Conservation (phyloP, 2,888 invertebrate genomes). For the Imbricaverruca yamaguchii region DNA sequence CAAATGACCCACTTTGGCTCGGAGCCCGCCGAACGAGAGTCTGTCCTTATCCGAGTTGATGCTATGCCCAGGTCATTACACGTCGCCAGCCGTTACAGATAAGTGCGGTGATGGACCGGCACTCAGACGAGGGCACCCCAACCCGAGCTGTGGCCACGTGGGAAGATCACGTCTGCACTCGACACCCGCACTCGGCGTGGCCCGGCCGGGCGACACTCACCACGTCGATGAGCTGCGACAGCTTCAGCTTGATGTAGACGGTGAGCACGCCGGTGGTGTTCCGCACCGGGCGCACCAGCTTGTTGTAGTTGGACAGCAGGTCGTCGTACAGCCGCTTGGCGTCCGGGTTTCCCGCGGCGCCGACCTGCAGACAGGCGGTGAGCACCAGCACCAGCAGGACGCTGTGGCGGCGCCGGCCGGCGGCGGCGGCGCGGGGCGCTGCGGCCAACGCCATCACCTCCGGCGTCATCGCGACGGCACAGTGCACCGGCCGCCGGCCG, state of each 20-base stretch:
- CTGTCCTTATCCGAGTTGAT: too few species aligned
- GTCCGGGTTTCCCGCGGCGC: slow-evolving; percentile 76
- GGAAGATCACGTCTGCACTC: too few species aligned
- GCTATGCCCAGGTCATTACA: too few species aligned
- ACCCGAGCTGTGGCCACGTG: too few species aligned
- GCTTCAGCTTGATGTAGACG: slow-evolving; percentile 91
- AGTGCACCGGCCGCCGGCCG: too few species aligned
- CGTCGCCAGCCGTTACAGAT: too few species aligned
- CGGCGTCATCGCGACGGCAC: not conserved
- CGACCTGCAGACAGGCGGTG: not conserved
- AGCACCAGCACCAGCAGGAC: not conserved
- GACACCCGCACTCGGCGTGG: too few species aligned
- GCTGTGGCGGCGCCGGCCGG: not conserved
- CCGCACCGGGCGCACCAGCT: slow-evolving; percentile 89
- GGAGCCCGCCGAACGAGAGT: too few species aligned
- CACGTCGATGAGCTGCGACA: slow-evolving; percentile 96
- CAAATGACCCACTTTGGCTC: too few species aligned
- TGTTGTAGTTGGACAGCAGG: slow-evolving; percentile 90
- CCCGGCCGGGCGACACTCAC: slow-evolving; percentile 55
- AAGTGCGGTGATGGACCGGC: too few species aligned
- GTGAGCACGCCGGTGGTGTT: slow-evolving; percentile 90
- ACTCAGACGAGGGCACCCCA: too few species aligned
- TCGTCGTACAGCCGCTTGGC: slow-evolving; percentile 94
- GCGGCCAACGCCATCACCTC: not conserved
- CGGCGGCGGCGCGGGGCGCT: too few species aligned